Percentiles rank a stretch among this genome's conserved stretches.
Conservation (phyloP, 1,140 invertebrate genomes). For the Scaptodrosophila lebanonensis region DNA sequence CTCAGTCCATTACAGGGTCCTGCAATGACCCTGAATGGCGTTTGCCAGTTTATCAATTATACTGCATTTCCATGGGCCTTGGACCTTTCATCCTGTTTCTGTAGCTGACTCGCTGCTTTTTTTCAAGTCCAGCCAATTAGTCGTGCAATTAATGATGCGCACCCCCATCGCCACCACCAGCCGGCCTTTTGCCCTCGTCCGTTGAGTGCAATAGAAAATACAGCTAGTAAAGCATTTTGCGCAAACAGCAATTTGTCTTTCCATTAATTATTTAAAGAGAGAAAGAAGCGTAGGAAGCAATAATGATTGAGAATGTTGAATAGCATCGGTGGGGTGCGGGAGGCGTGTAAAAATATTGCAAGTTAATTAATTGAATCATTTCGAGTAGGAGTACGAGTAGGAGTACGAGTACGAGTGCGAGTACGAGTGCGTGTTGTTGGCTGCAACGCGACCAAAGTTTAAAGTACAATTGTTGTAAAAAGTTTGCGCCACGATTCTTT, state of each 20-base stretch:
- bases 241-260: constrained; percentile 59
- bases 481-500: constrained; percentile 24
- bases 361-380: constrained; percentile 67
- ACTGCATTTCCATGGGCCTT: no score
- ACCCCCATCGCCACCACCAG: no score
- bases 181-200: no score
- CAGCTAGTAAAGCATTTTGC: constrained; percentile 9
- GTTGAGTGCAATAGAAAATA: constrained; percentile 6
- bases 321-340: neutral
- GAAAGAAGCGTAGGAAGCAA: constrained; percentile 20
- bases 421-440: constrained; percentile 13
- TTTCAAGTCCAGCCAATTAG: constrained; percentile 56
- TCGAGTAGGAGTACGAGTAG: constrained; percentile 26
- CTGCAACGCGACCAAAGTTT: constrained; percentile 17
- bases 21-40: no score
- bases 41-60: no score
- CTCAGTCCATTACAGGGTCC: no score
- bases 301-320: neutral
- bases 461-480: constrained; percentile 39
- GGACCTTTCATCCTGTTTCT: no score
- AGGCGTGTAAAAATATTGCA: constrained; percentile 43
- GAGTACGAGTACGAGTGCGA: constrained; percentile 16
- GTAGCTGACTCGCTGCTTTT: constrained; percentile 12
- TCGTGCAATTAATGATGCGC: constrained; percentile 58
- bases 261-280: constrained; percentile 50